Evolutionary conservation across 2,888 invertebrate species (phyloP).

Genomic region (Xylota sylvarum): DNA sequence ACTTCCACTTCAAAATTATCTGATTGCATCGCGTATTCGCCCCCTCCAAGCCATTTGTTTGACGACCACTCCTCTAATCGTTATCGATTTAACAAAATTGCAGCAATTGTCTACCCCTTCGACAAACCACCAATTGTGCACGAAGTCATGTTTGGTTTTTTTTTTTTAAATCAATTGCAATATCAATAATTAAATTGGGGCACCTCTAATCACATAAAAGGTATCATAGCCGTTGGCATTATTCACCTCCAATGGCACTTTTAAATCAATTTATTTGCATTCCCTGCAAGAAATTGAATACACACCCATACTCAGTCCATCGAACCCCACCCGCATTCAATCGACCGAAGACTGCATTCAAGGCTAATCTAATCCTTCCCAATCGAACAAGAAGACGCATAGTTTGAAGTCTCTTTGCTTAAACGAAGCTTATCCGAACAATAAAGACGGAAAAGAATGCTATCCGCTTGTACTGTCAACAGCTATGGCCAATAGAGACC

Average conservation of each 20-base stretch:
- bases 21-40: neutral
- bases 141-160: slow-evolving; percentile 24
- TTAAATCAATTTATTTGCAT: slow-evolving; percentile 63
- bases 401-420: slow-evolving; percentile 72
- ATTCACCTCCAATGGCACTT: slow-evolving; percentile 39
- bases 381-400: slow-evolving; percentile 65
- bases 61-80: neutral
- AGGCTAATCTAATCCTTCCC: slow-evolving; percentile 62
- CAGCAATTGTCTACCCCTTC: slow-evolving; percentile 11
- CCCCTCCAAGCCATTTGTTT: neutral
- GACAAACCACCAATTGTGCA: neutral
- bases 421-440: slow-evolving; percentile 76
- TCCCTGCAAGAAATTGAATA: slow-evolving; percentile 8
- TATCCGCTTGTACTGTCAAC: slow-evolving; percentile 75
- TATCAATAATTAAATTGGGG: slow-evolving; percentile 72
- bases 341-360: slow-evolving; percentile 9
- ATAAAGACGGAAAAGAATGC: slow-evolving; percentile 76
- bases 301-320: neutral
- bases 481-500: slow-evolving; percentile 63
- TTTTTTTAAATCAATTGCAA: slow-evolving; percentile 62
- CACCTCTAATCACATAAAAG: slow-evolving; percentile 54
- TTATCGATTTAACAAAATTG: slow-evolving; percentile 51
- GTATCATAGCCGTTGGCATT: slow-evolving; percentile 44
- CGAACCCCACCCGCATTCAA: neutral
- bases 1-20: neutral